Base-by-base conservation (phyloP, 2,888 invertebrate species). In the Lamellibrachia satsuma region DNA sequence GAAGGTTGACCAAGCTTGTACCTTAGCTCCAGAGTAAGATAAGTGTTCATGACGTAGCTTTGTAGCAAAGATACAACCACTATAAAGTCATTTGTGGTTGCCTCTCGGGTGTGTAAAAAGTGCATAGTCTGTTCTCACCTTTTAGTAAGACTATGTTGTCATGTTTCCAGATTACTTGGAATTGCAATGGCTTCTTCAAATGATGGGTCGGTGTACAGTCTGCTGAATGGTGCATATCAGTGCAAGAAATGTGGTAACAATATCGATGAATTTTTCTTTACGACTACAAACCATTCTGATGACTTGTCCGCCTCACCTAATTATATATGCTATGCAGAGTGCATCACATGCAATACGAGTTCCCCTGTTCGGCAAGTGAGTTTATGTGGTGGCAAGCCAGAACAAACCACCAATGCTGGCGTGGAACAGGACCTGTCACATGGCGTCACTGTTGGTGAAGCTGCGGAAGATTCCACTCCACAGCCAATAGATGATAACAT, bases 221-320 rank as follows among this genome's bases (percentile, higher is more conserved):
- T 22, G 75, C 22, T 22, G 15, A 15, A 22, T 75, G 22, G 75
- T 22, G n/a, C 22, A 22, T n/a, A 75, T 75, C 75, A 75, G 22
- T 75, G 75, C 75, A 75, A 75, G n/a, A 75, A 75, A 15, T 75
- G 75, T 75, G 75, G 75, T n/a, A 75, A 75, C 75, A 22, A 75
- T 22, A 75, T 75, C n/a, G 75, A 75, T 6, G 75, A 75, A 75
- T 75, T 22, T 22, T 75, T 75, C 75, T 75, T 75, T 6, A 75
- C 6, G 75, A 75, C 75, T 22, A 75, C 75, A 75, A 75, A 75
- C 75, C 75, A n/a, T 3, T 75, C 75, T 15, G 22, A 6, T 75
- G 22, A 75, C 22, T 22, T n/a, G n/a, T 22, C 75, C 22, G 75
- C 39, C 39, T 39, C 39, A 39, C 39, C 39, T 39, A 39, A 75